These are phyloP conservation scores for Gobionotothen gibberifrons DNA, from an alignment of 2,797 vertebrate species.

Conservation along the genomic window DNA sequence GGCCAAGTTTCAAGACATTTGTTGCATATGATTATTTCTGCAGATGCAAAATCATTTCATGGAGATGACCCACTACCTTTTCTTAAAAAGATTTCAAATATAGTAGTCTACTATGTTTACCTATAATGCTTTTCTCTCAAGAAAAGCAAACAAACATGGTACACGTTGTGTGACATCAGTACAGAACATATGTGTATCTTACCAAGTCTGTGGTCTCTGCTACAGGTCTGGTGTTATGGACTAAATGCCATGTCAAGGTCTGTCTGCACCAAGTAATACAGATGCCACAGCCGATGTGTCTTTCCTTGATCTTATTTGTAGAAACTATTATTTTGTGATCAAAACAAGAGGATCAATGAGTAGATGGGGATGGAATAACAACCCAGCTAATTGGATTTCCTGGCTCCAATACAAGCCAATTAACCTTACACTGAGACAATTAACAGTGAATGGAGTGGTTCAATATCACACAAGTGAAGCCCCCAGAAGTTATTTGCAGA, in stretches of 20 bases:
- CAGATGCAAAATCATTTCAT: no score
- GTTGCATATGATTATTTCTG: no score
- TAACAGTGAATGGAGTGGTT: conserved; percentile 79
- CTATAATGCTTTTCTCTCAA: not conserved
- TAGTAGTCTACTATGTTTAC: conserved; percentile 21
- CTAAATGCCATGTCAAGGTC: conserved; percentile 1
- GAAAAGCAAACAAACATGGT: not conserved
- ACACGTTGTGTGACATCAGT: conserved; percentile 2
- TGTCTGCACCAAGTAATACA: conserved; percentile 21
- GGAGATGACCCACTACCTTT: no score
- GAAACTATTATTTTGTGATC: conserved; percentile 75
- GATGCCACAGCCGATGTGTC: conserved; percentile 32
- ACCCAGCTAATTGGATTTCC: conserved; percentile 79
- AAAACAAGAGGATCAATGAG: conserved; percentile 77
- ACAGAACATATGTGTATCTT: not conserved
- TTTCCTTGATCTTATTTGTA: conserved; percentile 60
- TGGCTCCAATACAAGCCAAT: conserved; percentile 81
- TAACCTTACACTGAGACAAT: conserved; percentile 83
- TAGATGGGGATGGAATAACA: conserved; percentile 73
- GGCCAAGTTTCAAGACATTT: no score
- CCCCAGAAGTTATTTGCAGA: conserved; percentile 67
- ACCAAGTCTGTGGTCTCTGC: conserved; percentile 14
- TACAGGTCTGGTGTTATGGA: conserved; percentile 38
- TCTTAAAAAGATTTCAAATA: no score
- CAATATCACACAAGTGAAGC: conserved; percentile 75